Conservation (phyloP, 2,888 invertebrate species). For the Caenorhabditis sp. region DNA sequence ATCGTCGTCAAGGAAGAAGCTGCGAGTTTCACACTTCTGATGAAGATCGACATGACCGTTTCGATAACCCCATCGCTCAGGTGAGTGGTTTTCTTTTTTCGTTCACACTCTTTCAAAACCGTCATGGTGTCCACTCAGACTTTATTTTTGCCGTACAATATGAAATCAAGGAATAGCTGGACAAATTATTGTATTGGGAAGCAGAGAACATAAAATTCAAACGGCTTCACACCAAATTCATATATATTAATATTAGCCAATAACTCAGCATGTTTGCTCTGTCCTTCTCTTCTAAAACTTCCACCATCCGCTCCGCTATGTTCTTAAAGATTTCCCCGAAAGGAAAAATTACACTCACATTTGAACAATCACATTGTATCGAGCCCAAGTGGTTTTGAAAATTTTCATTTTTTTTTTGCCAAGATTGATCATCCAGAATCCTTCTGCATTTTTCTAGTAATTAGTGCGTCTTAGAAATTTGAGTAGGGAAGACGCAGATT, state of each 20-base stretch:
- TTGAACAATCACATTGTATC: not conserved
- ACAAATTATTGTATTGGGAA: too few relatives aligned
- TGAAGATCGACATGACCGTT: slow-evolving; percentile 69
- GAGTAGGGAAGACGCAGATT: slow-evolving; percentile 18
- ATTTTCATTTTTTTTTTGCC: not conserved
- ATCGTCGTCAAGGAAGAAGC: slow-evolving; percentile 75
- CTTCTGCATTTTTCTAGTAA: not conserved
- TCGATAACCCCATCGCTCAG: slow-evolving; percentile 78
- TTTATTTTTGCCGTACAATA: too few relatives aligned
- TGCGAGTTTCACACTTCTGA: slow-evolving; percentile 75
- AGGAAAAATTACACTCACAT: not conserved
- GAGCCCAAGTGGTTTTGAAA: not conserved
- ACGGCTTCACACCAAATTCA: not conserved
- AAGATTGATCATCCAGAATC: slow-evolving; percentile 8
- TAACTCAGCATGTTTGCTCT: slow-evolving; percentile 7
- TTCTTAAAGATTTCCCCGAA: not conserved
- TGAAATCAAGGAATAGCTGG: not conserved
- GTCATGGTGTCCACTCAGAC: too few relatives aligned
- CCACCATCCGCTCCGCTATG: too few relatives aligned
- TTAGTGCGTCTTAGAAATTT: slow-evolving; percentile 34
- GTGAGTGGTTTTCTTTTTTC: too few relatives aligned
- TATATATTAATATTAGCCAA: not conserved
- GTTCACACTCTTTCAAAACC: too few relatives aligned
- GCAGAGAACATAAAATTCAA: too few relatives aligned
- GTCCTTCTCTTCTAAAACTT: not conserved